phyloP scores from a whole-genome alignment of 2,113 vertebrate species.

The Hassar affinis region DNA sequence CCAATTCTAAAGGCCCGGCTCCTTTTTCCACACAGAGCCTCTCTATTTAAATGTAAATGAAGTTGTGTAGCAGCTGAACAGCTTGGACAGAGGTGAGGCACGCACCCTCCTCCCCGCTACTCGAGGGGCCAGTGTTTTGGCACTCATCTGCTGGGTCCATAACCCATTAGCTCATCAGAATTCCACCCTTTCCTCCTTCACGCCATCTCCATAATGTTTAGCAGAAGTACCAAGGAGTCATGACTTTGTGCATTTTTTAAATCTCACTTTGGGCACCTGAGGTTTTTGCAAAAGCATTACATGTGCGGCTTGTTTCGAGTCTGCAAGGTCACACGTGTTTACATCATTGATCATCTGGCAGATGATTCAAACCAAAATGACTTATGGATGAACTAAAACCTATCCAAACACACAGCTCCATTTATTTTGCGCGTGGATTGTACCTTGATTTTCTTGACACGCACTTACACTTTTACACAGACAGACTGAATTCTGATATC shows the following conservation, averaged over 20 bases:
- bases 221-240: neutral
- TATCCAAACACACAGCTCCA: neutral
- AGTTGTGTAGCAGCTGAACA: constrained; percentile 61
- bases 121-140: constrained; percentile 60
- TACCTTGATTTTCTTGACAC: neutral
- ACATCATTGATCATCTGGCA: neutral
- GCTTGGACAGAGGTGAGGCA: constrained; percentile 63
- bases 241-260: constrained; percentile 5
- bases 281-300: constrained; percentile 5
- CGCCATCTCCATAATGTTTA: constrained; percentile 2
- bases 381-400: neutral
- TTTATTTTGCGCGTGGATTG: no score
- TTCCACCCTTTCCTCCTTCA: neutral
- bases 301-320: no score
- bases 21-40: constrained; percentile 34
- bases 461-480: neutral
- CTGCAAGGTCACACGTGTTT: constrained; percentile 10
- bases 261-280: neutral
- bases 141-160: constrained; percentile 45
- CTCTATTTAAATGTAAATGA: constrained; percentile 76
- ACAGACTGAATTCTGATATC: neutral
- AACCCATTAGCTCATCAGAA: constrained; percentile 31
- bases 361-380: neutral
- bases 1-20: constrained; percentile 34
- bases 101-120: constrained; percentile 47